Evolutionary conservation across 2,797 vertebrate genomes (phyloP).

Genomic region (Rhinophrynus dorsalis): DNA sequence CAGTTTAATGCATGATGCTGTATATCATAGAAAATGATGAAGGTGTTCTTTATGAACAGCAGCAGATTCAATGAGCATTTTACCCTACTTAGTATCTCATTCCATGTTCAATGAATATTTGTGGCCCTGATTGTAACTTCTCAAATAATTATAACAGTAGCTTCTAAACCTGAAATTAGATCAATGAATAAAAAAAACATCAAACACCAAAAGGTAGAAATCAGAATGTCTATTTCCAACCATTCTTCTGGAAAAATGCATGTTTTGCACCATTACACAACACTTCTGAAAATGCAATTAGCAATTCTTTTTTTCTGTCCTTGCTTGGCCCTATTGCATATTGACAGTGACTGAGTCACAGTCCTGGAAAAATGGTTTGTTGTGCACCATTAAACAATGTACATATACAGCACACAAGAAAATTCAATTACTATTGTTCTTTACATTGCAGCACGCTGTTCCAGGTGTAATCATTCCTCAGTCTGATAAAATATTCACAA

Average conservation of each 20-base stretch:
- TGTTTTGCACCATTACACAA: conserved; percentile 33
- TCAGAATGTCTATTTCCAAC: not conserved
- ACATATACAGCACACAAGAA: conserved; percentile 25
- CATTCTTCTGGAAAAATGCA: conserved; percentile 21
- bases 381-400: conserved; percentile 14
- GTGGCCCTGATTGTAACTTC: too few species aligned
- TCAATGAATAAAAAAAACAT: too few species aligned
- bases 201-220: too few species aligned
- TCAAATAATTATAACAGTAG: too few species aligned
- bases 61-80: too few species aligned
- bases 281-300: conserved; percentile 31
- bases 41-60: too few species aligned
- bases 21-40: too few species aligned
- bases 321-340: not conserved
- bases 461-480: not conserved
- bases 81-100: too few species aligned
- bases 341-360: conserved; percentile 6
- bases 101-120: too few species aligned
- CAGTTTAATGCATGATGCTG: too few species aligned
- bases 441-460: not conserved
- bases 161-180: too few species aligned
- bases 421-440: conserved; percentile 16
- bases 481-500: not conserved
- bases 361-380: not conserved
- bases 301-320: conserved; percentile 31